Percentiles rank a stretch among this genome's conserved stretches.
Evolutionary conservation across 2,797 vertebrate species (phyloP).

Genomic region (Manis crassicaudata): DNA sequence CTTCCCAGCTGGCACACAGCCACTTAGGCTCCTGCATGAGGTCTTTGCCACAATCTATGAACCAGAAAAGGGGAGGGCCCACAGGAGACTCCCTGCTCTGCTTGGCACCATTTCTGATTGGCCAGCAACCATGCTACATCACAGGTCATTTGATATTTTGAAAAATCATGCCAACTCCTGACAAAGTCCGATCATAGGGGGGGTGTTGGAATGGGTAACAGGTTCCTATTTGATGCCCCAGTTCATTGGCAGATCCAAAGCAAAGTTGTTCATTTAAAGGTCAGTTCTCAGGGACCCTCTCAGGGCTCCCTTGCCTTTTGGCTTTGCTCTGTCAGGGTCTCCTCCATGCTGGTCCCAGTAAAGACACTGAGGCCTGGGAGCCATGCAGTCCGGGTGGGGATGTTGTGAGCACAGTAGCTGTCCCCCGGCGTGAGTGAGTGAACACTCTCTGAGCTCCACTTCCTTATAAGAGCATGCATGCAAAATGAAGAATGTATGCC

Average conservation of each 20-base stretch:
- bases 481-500: conserved; percentile 80
- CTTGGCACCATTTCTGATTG: not conserved
- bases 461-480: conserved; percentile 85
- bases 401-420: conserved; percentile 69
- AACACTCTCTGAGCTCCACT: conserved; percentile 75
- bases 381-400: conserved; percentile 64
- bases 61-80: not conserved
- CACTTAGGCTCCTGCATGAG: not conserved
- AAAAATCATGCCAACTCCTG: not conserved
- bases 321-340: conserved; percentile 70
- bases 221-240: not conserved
- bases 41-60: not conserved
- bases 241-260: not conserved
- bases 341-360: conserved; percentile 56
- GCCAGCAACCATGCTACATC: not conserved
- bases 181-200: not conserved
- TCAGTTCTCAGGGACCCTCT: not conserved
- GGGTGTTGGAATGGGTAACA: not conserved
- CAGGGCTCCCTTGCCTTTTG: conserved; percentile 52
- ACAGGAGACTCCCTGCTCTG: not conserved
- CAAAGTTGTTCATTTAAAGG: not conserved
- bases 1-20: not conserved
- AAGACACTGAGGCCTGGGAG: conserved; percentile 66
- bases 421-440: conserved; percentile 72
- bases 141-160: not conserved